Evolutionary conservation across 1,140 invertebrate species (phyloP).

Genomic region (Pseudomyrmex cubaensis): DNA sequence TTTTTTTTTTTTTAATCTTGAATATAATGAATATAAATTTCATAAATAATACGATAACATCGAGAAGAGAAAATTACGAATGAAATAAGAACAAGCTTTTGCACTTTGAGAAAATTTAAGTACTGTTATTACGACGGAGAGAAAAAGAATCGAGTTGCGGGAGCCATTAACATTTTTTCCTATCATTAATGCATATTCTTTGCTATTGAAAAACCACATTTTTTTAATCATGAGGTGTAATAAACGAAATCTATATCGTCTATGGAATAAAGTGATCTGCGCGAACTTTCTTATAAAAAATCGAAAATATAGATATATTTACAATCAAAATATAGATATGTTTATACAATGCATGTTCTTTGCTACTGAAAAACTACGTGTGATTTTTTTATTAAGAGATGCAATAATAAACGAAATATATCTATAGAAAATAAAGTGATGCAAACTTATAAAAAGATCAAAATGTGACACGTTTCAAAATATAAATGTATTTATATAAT

Average conservation of each 20-base stretch:
- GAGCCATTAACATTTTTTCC: conserved; percentile 36
- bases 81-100: conserved; percentile 46
- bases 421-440: too few species aligned
- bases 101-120: conserved; percentile 39
- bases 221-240: conserved; percentile 8
- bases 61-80: neutral
- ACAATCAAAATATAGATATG: neutral
- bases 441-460: too few species aligned
- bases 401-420: neutral
- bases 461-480: too few species aligned
- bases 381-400: conserved; percentile 13
- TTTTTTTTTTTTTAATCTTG: neutral
- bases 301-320: too few species aligned
- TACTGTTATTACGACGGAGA: neutral
- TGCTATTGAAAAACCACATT: neutral
- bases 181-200: neutral
- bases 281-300: too few species aligned
- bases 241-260: neutral
- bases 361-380: neutral
- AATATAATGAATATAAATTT: conserved; percentile 45
- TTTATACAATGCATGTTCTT: neutral
- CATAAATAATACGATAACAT: conserved; percentile 23
- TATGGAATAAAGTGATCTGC: too few species aligned
- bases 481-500: too few species aligned
- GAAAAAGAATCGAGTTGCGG: neutral